Evolutionary conservation across 2,113 vertebrate species (phyloP).

Genomic region (Nannospalax galili): DNA sequence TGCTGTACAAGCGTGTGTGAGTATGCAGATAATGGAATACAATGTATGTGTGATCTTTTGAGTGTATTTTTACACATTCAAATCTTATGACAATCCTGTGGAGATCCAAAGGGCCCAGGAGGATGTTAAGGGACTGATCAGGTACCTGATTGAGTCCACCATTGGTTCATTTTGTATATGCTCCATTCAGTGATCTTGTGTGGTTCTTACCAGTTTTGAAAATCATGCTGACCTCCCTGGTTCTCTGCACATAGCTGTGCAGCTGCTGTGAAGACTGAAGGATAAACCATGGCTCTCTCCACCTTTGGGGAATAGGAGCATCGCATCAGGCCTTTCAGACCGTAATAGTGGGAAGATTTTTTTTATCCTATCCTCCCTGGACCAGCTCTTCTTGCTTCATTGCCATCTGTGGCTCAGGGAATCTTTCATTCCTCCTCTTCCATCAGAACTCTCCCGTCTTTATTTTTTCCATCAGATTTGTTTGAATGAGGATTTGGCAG

Average conservation of each 20-base stretch:
- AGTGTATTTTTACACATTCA: slow-evolving; percentile 40
- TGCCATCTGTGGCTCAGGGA: neutral
- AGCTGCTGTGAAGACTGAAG: slow-evolving; percentile 13
- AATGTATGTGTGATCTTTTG: neutral
- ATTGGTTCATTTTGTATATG: slow-evolving; percentile 8
- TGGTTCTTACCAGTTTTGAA: slow-evolving; percentile 48
- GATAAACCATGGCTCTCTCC: slow-evolving; percentile 5
- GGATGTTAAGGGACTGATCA: neutral
- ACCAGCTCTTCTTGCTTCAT: neutral
- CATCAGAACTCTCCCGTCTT: neutral
- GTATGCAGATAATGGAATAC: neutral
- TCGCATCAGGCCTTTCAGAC: neutral
- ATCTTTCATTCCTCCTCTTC: neutral
- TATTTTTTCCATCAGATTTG: slow-evolving; percentile 2
- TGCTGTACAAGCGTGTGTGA: neutral
- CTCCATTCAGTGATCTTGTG: neutral
- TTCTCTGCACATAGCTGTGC: slow-evolving; percentile 31
- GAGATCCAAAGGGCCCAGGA: neutral
- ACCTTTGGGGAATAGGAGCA: slow-evolving; percentile 29
- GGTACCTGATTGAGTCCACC: neutral
- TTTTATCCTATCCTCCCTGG: neutral
- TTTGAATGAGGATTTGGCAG: neutral
- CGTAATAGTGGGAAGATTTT: neutral
- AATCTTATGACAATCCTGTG: neutral
- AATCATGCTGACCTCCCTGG: neutral